Conservation (phyloP, 2,113 vertebrate species). For the Ammodytes dubius region DNA sequence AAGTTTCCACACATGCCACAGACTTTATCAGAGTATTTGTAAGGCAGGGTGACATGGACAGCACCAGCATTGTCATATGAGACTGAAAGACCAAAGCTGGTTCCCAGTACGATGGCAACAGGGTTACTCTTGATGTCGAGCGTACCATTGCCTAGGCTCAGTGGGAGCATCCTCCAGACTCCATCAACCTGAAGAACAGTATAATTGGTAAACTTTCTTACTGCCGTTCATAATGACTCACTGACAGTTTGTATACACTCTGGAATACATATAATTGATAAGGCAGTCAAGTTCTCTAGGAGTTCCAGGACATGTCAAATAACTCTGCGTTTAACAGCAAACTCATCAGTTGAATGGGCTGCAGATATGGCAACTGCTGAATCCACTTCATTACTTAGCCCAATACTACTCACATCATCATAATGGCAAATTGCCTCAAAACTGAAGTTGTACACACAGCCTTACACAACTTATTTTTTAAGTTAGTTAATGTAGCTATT, state of each 20-base stretch:
- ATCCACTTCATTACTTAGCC: not conserved
- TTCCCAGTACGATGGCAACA: conserved; percentile 79
- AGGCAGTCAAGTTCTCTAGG: not conserved
- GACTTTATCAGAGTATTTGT: conserved; percentile 79
- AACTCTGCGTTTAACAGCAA: conserved; percentile 34
- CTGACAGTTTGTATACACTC: conserved; percentile 11
- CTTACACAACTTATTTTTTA: not conserved
- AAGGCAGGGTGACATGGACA: conserved; percentile 83
- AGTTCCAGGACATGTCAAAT: conserved; percentile 2
- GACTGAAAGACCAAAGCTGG: conserved; percentile 81
- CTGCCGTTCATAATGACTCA: not conserved
- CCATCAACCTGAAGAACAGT: conserved; percentile 84
- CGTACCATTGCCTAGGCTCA: conserved; percentile 65
- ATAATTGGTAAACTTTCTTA: not conserved
- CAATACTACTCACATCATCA: conserved; percentile 6
- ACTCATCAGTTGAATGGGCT: conserved; percentile 16
- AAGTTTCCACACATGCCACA: conserved; percentile 92
- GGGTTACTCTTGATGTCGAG: conserved; percentile 78
- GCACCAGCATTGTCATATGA: conserved; percentile 82
- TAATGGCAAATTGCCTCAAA: conserved; percentile 6
- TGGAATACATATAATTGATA: conserved; percentile 9
- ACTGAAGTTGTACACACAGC: not conserved
- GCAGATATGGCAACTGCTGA: conserved; percentile 11
- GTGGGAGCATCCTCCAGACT: conserved; percentile 84
- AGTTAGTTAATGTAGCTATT: not conserved